Conservation (phyloP, 1,140 invertebrate genomes). For the Polypedilum vanderplanki region DNA sequence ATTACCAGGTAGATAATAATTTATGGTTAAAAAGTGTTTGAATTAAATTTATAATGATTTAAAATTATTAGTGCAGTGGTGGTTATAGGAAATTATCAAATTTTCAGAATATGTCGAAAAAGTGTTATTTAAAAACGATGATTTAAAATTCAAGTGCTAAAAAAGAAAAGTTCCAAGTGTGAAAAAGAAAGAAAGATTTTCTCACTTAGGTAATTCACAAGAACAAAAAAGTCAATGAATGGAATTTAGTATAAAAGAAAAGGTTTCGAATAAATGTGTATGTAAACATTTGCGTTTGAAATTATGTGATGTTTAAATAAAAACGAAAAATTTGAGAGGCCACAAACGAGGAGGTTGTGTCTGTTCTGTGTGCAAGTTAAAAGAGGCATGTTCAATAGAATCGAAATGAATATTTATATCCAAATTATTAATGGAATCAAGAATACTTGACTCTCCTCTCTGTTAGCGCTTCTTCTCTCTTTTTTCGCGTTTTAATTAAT, state of each 20-base stretch:
- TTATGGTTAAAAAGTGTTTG: no score
- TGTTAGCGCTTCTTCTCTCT: background rate
- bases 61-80: no score
- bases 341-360: background rate
- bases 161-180: no score
- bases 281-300: constrained; percentile 10
- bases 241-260: background rate
- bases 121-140: no score
- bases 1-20: no score
- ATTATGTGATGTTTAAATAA: constrained; percentile 14
- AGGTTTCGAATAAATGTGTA: background rate
- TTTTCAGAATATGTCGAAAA: no score
- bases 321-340: background rate
- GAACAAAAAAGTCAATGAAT: background rate
- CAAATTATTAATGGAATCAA: background rate
- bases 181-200: background rate
- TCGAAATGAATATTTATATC: constrained; percentile 14
- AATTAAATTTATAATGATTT: no score
- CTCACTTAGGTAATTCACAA: background rate
- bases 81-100: no score
- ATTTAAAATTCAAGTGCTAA: no score
- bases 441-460: background rate
- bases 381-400: background rate
- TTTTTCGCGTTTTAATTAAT: constrained; percentile 21
- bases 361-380: background rate